phyloP scores from a whole-genome alignment of 2,888 invertebrate genomes.

The Tetheella fluctuosa region DNA sequence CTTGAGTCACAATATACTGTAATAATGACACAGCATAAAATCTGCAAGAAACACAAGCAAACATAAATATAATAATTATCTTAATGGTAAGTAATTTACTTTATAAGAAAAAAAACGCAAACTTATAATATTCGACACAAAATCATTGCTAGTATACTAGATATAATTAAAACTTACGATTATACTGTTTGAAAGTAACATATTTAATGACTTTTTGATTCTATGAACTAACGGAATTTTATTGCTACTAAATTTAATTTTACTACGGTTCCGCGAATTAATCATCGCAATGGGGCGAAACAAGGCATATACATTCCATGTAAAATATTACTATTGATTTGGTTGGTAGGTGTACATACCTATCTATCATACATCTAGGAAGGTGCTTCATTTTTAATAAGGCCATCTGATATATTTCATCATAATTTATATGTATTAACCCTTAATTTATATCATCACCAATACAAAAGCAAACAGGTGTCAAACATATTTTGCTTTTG shows the following conservation, averaged over 20 bases:
- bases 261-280: constrained; percentile 7
- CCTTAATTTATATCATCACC: neutral
- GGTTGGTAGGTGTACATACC: too few species aligned
- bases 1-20: neutral
- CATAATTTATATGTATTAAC: too few species aligned
- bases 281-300: neutral
- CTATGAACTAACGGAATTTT: neutral
- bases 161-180: neutral
- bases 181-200: neutral
- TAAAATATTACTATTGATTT: too few species aligned
- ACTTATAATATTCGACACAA: neutral
- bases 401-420: too few species aligned
- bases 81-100: too few species aligned
- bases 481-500: neutral
- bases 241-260: neutral
- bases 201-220: neutral
- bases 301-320: neutral
- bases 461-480: neutral
- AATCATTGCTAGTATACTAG: neutral
- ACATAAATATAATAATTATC: neutral
- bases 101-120: too few species aligned
- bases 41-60: constrained; percentile 9
- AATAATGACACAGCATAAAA: constrained; percentile 12
- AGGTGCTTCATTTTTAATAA: too few species aligned
- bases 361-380: too few species aligned